phyloP scores from a whole-genome alignment of 1,140 invertebrate species.

The Lasioglossum albipes region DNA sequence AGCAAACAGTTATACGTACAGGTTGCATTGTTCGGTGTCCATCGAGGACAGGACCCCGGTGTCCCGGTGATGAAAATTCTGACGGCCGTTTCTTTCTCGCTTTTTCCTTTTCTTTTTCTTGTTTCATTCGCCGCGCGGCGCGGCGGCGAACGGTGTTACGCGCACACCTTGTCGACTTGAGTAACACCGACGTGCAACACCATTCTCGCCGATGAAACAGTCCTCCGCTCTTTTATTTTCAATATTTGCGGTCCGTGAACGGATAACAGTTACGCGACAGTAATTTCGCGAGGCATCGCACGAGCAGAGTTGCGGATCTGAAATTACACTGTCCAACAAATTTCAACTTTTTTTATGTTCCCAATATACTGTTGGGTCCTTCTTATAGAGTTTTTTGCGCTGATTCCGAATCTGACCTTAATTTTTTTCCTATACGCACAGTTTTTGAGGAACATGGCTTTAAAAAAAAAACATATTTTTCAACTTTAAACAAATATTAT shows the following conservation, averaged over 20 bases:
- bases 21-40: constrained; percentile 7
- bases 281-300: not conserved
- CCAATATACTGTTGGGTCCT: too few species aligned
- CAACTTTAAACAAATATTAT: too few species aligned
- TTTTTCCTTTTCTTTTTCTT: not conserved
- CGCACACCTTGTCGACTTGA: not conserved
- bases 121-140: not conserved
- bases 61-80: not conserved
- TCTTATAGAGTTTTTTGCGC: too few species aligned
- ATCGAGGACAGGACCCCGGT: not conserved
- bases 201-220: not conserved
- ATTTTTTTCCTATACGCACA: too few species aligned
- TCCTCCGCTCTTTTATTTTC: not conserved
- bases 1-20: constrained; percentile 42
- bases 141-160: not conserved
- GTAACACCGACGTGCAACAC: not conserved
- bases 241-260: not conserved
- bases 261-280: not conserved
- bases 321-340: too few species aligned
- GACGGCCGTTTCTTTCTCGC: not conserved
- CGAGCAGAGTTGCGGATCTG: not conserved
- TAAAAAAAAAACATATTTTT: too few species aligned
- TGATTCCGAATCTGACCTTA: too few species aligned
- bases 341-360: too few species aligned
- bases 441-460: too few species aligned